phyloP scores from a whole-genome alignment of 2,113 vertebrate genomes.

The Motacilla tschutschensis region DNA sequence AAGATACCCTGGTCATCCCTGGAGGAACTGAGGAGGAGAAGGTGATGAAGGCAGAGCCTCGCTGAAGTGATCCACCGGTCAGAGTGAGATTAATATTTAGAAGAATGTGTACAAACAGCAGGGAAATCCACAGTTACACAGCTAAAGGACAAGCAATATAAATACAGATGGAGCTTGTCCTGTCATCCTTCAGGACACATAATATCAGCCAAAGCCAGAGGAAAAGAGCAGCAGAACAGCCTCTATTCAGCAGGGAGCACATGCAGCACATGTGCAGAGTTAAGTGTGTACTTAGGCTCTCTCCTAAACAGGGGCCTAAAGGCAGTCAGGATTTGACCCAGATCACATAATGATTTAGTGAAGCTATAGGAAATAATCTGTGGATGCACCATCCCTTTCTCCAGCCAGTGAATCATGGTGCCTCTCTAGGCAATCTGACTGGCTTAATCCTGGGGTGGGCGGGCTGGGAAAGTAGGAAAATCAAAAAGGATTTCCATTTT shows the following conservation, averaged over 20 bases:
- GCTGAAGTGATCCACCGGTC: not conserved
- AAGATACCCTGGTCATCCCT: not conserved
- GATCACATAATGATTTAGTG: not conserved
- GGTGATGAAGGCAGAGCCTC: not conserved
- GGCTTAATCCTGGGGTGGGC: not conserved
- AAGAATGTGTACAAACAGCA: not conserved
- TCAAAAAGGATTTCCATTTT: constrained; percentile 40
- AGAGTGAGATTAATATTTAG: not conserved
- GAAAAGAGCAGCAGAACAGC: not conserved
- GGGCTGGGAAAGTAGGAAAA: not conserved
- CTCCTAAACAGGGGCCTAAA: not conserved
- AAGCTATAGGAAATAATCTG: constrained; percentile 4
- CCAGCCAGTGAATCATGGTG: not conserved
- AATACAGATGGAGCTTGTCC: not conserved
- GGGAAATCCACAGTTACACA: not conserved
- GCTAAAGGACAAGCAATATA: not conserved
- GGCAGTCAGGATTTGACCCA: constrained; percentile 9
- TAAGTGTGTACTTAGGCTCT: constrained; percentile 2
- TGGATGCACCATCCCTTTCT: not conserved
- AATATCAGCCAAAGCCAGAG: not conserved
- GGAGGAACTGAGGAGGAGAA: not conserved
- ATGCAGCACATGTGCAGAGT: not conserved
- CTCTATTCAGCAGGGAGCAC: not conserved
- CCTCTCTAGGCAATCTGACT: not conserved
- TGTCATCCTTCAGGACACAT: not conserved